Evolutionary conservation across 64 coral and sea anemone genomes (phyloP), one percentile per base, ranked within the genome.

Genomic region (Orbicella faveolata): DNA sequence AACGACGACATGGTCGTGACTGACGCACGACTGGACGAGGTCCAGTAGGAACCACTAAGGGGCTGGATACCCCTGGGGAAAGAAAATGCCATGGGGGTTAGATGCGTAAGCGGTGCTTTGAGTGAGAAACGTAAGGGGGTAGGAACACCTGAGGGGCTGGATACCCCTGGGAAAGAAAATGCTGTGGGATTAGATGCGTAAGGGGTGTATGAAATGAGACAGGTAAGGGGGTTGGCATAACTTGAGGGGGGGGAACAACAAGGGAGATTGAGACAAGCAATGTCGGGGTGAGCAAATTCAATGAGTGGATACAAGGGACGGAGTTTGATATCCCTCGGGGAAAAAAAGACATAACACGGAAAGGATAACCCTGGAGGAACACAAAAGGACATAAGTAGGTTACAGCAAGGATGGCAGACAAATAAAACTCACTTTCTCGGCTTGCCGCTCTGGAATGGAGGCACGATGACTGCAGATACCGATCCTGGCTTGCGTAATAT

Each of bases 401-500:
- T 14, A 14, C 55, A 74, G 10, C 36, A 36, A 9, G 12, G 54
- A 59, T 59, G 12, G 11, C 15, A 35, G 11, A 36, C 34, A 37
- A 10, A 36, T 21, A 10, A 0, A 26, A 93, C 97, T 88, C 67
- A 99, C 97, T 95, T 96, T 89, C 97, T 95, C 1, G 97, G 97
- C 73, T 96, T 95, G 11, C 97, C 97, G 59, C 89, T 99, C 21
- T 92, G 89, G 36, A 99, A 83, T 26, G 97, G 97, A 5, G 97
- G 93, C 7, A 99, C 93, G 36, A 99, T 89, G 19, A 99, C 97
- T 0, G 92, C 97, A 30, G 97, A 81, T 53, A 99, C 97, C 34
- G 94, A 95, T 20, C 97, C 94, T 53, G 94, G 94, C 64, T 93
- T 95, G 66, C 97, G 92, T 39, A 99, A 79, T 36, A 96, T 93